Conservation (phyloP, 2,113 vertebrate genomes). For the Bombycilla garrulus region DNA sequence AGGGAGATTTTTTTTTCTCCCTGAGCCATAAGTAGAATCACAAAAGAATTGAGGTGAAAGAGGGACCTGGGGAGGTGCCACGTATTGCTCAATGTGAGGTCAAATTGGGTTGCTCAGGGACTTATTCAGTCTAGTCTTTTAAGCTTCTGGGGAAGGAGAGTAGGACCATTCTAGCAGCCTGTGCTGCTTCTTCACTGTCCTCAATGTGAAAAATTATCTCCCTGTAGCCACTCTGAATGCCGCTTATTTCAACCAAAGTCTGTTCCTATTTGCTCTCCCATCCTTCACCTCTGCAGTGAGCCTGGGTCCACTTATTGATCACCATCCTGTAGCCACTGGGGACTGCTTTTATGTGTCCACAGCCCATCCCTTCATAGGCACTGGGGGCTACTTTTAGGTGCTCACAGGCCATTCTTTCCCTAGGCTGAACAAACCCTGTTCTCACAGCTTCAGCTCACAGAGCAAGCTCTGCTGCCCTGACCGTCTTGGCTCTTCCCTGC, state of each 20-base stretch:
- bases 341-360: background rate
- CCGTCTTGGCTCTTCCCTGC: background rate
- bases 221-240: background rate
- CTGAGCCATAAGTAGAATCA: background rate
- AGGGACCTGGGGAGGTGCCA: background rate
- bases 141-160: background rate
- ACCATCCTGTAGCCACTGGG: accelerated
- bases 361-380: background rate
- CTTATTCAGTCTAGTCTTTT: background rate
- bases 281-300: background rate
- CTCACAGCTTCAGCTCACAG: background rate
- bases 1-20: background rate
- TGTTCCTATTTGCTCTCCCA: background rate
- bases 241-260: background rate
- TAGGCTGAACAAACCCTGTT: background rate
- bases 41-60: background rate
- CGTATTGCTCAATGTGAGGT: background rate
- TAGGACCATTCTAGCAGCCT: background rate
- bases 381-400: background rate
- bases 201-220: background rate
- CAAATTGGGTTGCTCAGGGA: background rate
- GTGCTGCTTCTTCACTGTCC: background rate
- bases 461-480: background rate
- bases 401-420: background rate
- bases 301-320: background rate